Conservation (phyloP, 2,797 vertebrate species). For the Poeciliopsis presidionis region DNA sequence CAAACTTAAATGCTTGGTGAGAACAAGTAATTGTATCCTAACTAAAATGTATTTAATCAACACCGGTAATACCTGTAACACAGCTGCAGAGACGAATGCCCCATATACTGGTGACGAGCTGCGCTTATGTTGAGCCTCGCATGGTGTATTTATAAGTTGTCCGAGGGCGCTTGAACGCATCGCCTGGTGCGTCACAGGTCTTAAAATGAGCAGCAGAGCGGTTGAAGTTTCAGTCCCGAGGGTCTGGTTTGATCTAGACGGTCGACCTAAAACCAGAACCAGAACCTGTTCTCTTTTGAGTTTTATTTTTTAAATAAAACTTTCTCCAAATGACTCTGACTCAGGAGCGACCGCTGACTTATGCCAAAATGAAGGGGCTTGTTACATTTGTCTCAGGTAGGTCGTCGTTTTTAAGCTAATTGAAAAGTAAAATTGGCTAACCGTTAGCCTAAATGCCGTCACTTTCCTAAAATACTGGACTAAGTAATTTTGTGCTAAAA, state of each 20-base stretch:
- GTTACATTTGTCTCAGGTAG: conserved; percentile 80
- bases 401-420: neutral
- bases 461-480: too few species aligned
- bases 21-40: neutral
- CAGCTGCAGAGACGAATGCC: neutral
- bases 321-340: conserved; percentile 61
- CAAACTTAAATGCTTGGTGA: neutral
- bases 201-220: conserved; percentile 11
- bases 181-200: neutral
- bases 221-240: neutral
- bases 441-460: neutral
- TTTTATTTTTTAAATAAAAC: neutral
- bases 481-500: too few species aligned
- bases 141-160: neutral
- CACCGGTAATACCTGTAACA: neutral
- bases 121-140: neutral
- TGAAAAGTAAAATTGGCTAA: neutral
- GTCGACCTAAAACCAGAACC: fast-evolving
- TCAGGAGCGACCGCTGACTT: conserved; percentile 63
- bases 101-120: neutral
- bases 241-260: neutral
- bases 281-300: neutral
- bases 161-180: conserved; percentile 49
- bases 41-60: neutral
- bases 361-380: conserved; percentile 79